Conservation (phyloP, 2,113 vertebrate species). For the Leptocoma aspasia region DNA sequence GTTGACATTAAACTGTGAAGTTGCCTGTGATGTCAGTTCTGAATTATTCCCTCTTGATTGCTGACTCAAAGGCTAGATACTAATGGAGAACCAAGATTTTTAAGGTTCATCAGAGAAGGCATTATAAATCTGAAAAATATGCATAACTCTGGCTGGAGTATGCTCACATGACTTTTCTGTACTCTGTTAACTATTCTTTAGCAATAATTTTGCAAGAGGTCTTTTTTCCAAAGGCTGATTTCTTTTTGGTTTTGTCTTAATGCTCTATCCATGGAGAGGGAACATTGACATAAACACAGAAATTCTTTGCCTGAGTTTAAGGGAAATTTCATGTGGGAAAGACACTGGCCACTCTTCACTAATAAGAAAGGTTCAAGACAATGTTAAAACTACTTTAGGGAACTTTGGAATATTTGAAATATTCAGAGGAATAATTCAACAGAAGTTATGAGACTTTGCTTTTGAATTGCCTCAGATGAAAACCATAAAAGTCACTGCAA, state of each 20-base stretch:
- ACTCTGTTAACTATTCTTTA: neutral
- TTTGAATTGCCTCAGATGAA: neutral
- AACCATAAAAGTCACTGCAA: neutral
- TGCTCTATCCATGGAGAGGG: neutral
- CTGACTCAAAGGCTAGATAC: slow-evolving; percentile 40
- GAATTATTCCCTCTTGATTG: slow-evolving; percentile 62
- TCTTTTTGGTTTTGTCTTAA: neutral
- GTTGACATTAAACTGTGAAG: slow-evolving; percentile 46
- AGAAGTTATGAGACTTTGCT: neutral
- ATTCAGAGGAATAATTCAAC: neutral
- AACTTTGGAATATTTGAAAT: neutral
- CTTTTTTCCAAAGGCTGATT: neutral
- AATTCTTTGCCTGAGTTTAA: neutral
- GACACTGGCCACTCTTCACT: neutral
- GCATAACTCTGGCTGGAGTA: neutral
- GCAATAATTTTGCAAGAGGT: neutral
- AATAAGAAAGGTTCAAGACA: neutral
- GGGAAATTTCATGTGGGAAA: neutral
- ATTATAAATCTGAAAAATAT: slow-evolving; percentile 36
- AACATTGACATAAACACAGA: neutral
- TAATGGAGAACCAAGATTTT: slow-evolving; percentile 21
- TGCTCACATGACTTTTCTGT: neutral
- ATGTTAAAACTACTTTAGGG: neutral
- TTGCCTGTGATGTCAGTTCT: slow-evolving; percentile 54
- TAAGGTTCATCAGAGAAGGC: slow-evolving; percentile 35